Base-by-base conservation (phyloP, 2,888 invertebrate genomes). In the Heliconius aoede region DNA sequence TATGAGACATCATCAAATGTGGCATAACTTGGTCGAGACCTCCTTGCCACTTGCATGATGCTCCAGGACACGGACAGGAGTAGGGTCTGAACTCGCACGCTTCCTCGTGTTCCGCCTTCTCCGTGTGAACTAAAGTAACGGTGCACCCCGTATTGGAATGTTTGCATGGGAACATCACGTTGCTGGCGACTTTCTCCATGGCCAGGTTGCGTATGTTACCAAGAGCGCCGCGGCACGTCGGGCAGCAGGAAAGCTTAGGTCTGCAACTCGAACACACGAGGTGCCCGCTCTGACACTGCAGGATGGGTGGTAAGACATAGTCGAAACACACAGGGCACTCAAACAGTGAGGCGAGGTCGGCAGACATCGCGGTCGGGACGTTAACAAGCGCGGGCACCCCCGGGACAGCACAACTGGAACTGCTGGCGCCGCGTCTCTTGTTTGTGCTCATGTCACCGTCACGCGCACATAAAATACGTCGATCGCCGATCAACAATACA, bases 21-120 rank as follows among this genome's bases (percentile, higher is more conserved):
- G 98, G 97, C 99, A 99, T 99, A 68, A 99, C 99, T 95, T 99
- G 98, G 88, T 99, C 99, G 55, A 99, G 95, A 62, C 98, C 97
- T 55, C 99, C 99, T 90, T 99, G 99, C 99, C 99, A 99, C 89
- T 99, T 99, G 93, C 99, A 99, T 0, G 99, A 98, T 46, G 99
- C 99, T 62, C 99, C 99, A n/a, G 99, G 99, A 89, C 99, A 99
- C 40, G 99, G 99, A 91, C 99, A 99, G 81, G 98, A 97, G 91
- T 99, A 99, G 1, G 99, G 99, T 89, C 99, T 97, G 95, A 97
- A 99, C 95, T 99, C 99, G 90, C 99, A 99, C 7, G 97, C 96
- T 92, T 99, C 99, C 94, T 99, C 99, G 88, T 99, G 99, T 86
- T 99, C 99, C 13, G 98, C 97, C 91, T 99, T 99, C 85, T 99